Evolutionary conservation across 2,888 invertebrate genomes (phyloP).

Genomic region (Chloroclystis v-ata): DNA sequence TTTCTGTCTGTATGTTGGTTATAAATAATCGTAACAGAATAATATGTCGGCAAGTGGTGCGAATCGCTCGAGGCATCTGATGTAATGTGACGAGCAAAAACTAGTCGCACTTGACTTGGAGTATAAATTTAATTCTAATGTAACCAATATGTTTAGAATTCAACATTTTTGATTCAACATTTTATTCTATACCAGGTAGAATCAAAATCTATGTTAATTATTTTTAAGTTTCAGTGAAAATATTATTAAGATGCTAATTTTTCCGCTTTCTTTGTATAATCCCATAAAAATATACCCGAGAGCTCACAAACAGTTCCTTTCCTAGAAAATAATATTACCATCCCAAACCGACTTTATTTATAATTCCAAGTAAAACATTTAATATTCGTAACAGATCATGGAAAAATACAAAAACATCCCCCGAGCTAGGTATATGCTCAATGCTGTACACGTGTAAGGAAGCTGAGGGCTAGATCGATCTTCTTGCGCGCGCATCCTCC

Average conservation of each 20-base stretch:
- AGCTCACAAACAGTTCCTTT: no score
- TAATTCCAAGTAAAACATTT: not conserved
- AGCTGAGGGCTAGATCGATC: slow-evolving; percentile 52
- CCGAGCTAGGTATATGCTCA: not conserved
- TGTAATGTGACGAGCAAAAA: slow-evolving; percentile 54
- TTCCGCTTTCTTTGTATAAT: no score
- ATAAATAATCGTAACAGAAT: slow-evolving; percentile 9
- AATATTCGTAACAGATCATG: not conserved
- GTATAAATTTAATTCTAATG: no score
- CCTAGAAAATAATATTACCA: no score
- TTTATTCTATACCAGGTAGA: no score
- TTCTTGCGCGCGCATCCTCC: slow-evolving; percentile 56
- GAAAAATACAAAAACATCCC: slow-evolving; percentile 3
- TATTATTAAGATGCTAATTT: no score
- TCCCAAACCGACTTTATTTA: not conserved
- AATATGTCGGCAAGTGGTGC: slow-evolving; percentile 24
- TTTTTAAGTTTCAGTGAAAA: no score
- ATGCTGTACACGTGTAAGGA: slow-evolving; percentile 11
- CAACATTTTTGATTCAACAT: no score
- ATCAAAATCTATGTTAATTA: no score
- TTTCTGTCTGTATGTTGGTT: not conserved
- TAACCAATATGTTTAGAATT: no score
- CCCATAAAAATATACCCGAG: no score
- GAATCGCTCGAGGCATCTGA: slow-evolving; percentile 42
- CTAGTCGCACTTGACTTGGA: slow-evolving; percentile 54